Evolutionary conservation across 2,888 invertebrate genomes (phyloP), one percentile per base, ranked within the genome.

Genomic region (Drosophila vallismaia): DNA sequence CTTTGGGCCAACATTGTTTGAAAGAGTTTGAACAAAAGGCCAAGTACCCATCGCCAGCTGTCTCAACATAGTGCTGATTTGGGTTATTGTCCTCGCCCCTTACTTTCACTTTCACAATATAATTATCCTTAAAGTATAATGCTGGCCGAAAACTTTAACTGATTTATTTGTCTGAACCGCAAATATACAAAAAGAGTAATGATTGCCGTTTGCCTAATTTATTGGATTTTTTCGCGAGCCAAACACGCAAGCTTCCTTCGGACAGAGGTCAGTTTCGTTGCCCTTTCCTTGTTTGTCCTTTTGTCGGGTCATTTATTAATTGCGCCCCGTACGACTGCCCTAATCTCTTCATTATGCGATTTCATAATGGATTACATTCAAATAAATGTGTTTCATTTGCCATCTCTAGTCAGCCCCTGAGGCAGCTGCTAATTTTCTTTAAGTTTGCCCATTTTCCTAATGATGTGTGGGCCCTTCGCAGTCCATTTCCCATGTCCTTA

Each of bases 321-420:
- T 84, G 86, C 78, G 80, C 48, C 66, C 75, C 68, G 76, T 72
- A 77, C 83, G 80, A 72, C 81, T 86, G 84, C 83, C 87, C 82
- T 84, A 84, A 84, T 84, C 84, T 84, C 84, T 84, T 84, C 84
- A 84, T 84, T 84, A 84, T 88, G 81, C 87, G 84, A 84, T 88
- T 83, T 86, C 84, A 86, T 84, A 84, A 84, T 84, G 88, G 87
- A 88, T 88, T 84, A 84, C 88, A 83, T 83, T 83, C 86, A 86
- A 88, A 83, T 83, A 83, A 82, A 83, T 88, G 83, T 75, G 75
- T 66, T 86, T 79, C 79, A 82, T 82, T 82, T 82, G 71, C 76
- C 79, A 68, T 55, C 70, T 28, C 51, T 42, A 54, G 62, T 31
- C 49, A 29, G 45, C 48, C 40, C 40, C 19, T 12, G 26, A 29